Evolutionary conservation across 2,797 vertebrate species (phyloP).

Genomic region (Anguilla obscura): DNA sequence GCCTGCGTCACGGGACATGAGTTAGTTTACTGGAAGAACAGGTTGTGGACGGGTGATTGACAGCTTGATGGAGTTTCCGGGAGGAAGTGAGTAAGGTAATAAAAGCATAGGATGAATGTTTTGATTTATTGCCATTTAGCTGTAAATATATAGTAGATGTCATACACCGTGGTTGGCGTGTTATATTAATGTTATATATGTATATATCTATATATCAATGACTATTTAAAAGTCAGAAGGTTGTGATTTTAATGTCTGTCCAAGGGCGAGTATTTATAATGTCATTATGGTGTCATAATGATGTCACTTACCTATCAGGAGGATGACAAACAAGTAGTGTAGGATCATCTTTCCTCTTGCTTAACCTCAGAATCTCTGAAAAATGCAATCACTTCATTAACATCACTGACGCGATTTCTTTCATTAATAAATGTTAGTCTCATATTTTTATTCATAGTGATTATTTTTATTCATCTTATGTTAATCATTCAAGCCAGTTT

Average conservation of each 20-base stretch:
- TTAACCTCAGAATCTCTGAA: neutral
- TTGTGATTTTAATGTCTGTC: neutral
- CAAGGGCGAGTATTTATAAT: neutral
- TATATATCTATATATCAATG: neutral
- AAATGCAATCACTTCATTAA: neutral
- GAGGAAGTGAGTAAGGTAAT: neutral
- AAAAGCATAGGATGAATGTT: neutral
- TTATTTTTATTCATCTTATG: neutral
- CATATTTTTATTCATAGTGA: neutral
- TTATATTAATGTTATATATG: neutral
- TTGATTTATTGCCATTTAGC: neutral
- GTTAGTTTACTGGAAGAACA: neutral
- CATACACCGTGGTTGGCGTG: neutral
- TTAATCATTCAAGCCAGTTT: neutral
- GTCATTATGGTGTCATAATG: neutral
- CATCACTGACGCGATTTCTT: neutral
- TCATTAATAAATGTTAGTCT: neutral
- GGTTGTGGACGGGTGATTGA: neutral
- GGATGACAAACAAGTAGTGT: neutral
- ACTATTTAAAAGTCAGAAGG: neutral
- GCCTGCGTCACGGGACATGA: neutral
- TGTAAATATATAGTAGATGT: neutral
- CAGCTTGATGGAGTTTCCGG: neutral
- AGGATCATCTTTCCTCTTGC: neutral
- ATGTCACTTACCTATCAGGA: constrained; percentile 8